A percentile compares a stretch with the other conserved stretches of the same genome.
phyloP scores from a whole-genome alignment of 1,140 invertebrate genomes.

The Macrocentrus cingulum region DNA sequence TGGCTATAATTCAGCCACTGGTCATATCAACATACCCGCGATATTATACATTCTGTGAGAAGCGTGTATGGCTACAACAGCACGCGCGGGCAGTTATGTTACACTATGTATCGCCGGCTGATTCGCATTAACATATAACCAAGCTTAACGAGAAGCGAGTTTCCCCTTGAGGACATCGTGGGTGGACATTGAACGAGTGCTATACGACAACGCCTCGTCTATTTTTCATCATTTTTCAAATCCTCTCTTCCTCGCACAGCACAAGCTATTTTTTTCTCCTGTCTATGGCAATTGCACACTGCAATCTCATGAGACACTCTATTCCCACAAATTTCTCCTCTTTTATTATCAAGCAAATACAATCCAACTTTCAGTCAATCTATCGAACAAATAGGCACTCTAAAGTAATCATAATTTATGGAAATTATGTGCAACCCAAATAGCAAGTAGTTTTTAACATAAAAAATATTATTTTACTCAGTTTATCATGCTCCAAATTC shows the following conservation, averaged over 20 bases:
- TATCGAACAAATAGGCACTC: too few species aligned
- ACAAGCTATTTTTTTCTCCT: not conserved
- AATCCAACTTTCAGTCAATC: too few species aligned
- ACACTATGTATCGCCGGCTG: slow-evolving; percentile 32
- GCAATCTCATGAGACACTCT: too few species aligned
- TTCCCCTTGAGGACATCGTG: slow-evolving; percentile 21
- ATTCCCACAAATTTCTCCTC: too few species aligned
- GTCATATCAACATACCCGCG: not conserved
- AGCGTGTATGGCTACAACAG: not conserved
- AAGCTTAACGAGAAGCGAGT: slow-evolving; percentile 41
- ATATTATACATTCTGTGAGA: not conserved
- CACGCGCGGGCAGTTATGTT: slow-evolving; percentile 36
- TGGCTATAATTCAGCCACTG: too few species aligned
- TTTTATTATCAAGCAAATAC: too few species aligned
- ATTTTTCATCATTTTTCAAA: not conserved
- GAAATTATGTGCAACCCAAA: too few species aligned
- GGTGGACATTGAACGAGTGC: slow-evolving; percentile 16
- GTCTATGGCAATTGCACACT: too few species aligned
- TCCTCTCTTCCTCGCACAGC: not conserved
- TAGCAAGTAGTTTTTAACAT: too few species aligned
- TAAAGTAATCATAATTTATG: too few species aligned
- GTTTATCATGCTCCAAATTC: too few species aligned
- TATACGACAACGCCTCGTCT: not conserved
- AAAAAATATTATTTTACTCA: too few species aligned
- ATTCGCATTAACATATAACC: slow-evolving; percentile 48